Evolutionary conservation across 1,140 invertebrate genomes (phyloP).

Genomic region (Theocolax elegans): DNA sequence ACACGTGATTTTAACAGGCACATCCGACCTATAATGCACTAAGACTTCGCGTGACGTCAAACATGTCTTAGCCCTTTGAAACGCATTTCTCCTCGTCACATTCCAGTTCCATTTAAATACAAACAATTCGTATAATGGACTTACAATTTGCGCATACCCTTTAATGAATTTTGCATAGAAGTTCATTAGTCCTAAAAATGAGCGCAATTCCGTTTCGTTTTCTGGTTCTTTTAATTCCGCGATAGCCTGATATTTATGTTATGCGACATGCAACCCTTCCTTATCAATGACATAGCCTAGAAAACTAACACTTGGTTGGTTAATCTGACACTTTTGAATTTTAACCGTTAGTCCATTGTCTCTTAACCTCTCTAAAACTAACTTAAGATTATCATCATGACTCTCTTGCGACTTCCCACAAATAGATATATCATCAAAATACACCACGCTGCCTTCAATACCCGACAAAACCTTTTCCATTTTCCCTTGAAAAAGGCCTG

Average conservation of each 20-base stretch:
- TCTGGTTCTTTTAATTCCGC: slow-evolving; percentile 44
- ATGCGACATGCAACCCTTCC: not conserved
- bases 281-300: not conserved
- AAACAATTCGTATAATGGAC: slow-evolving; percentile 40
- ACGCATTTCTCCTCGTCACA: slow-evolving; percentile 56
- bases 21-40: slow-evolving; percentile 37
- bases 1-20: slow-evolving; percentile 35
- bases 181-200: slow-evolving; percentile 55
- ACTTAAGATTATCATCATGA: no score
- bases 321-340: no score
- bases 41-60: slow-evolving; percentile 45
- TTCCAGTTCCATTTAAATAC: slow-evolving; percentile 36
- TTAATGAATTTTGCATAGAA: slow-evolving; percentile 46
- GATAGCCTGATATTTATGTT: slow-evolving; percentile 45
- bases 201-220: slow-evolving; percentile 46
- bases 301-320: no score
- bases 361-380: no score
- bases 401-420: slow-evolving; percentile 47
- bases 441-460: no score
- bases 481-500: no score
- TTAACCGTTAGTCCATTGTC: no score
- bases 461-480: no score
- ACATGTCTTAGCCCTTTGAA: slow-evolving; percentile 59
- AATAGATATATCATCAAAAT: slow-evolving; percentile 48
- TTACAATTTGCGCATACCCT: slow-evolving; percentile 41